Percentiles rank a stretch among this genome's conserved stretches.
phyloP scores from a whole-genome alignment of 2,797 vertebrate species.

The Poeciliopsis gracilis region DNA sequence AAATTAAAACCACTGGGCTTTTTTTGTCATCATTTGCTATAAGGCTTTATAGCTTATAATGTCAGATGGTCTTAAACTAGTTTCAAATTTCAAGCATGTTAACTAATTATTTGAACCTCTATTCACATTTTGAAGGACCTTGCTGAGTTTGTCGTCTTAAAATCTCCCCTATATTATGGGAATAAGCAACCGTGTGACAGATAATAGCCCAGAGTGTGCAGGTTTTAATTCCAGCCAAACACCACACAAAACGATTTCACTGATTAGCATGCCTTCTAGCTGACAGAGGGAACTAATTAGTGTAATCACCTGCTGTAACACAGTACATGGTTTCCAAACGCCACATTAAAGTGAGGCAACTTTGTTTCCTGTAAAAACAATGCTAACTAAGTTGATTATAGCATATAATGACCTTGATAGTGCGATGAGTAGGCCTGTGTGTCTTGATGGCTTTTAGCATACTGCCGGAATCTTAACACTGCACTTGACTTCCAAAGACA shows the following conservation, averaged over 20 bases:
- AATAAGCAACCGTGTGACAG: constrained; percentile 58
- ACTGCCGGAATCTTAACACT: constrained; percentile 64
- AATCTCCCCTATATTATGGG: constrained; percentile 26
- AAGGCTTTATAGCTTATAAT: neutral
- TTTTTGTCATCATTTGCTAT: neutral
- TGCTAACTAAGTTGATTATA: constrained; percentile 65
- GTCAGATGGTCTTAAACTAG: neutral
- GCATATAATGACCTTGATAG: constrained; percentile 74
- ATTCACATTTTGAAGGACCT: constrained; percentile 16
- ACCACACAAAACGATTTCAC: constrained; percentile 48
- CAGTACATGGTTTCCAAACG: constrained; percentile 42
- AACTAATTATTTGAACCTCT: constrained; percentile 16
- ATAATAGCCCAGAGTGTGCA: constrained; percentile 45
- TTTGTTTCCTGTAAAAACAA: constrained; percentile 61
- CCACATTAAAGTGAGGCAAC: constrained; percentile 59
- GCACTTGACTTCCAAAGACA: constrained; percentile 73
- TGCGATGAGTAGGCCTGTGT: constrained; percentile 58
- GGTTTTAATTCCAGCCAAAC: constrained; percentile 57
- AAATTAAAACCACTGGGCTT: neutral
- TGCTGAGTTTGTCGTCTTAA: constrained; percentile 23
- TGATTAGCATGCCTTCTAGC: constrained; percentile 71
- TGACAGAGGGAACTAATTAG: constrained; percentile 75
- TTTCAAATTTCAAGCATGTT: neutral
- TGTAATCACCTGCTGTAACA: constrained; percentile 67
- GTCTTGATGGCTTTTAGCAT: constrained; percentile 66